Evolutionary conservation across 2,888 invertebrate species (phyloP), one percentile per base, ranked within the genome.

Genomic region (Adineta ricciae): DNA sequence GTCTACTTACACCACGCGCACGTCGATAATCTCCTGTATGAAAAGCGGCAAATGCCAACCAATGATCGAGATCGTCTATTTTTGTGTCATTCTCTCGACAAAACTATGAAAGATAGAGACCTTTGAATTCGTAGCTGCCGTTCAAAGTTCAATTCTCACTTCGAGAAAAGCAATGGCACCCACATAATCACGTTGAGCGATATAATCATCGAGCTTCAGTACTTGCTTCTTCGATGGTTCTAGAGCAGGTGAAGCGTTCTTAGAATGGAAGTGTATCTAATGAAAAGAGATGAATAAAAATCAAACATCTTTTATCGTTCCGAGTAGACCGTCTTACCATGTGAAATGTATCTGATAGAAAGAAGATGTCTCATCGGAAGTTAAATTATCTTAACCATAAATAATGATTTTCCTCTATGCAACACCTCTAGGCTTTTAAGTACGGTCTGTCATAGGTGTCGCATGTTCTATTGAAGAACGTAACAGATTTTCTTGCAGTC

Each of bases 41-140:
- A 91, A 97, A 99, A 88, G 94, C 94, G 90, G 97, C 96, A 91
- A 96, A 97, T 0, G 95, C 97, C 86, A 95, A 93, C 97, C 98
- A 98, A 87, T 94, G 92, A 84, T 94, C 94, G 21, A 64, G 83
- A 72, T 73, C 36, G 21, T 64, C 56, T 7, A 85, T 24, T 16
- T n/a, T 83, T 83, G 83, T 64, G 11, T 72, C 83, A 38, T 83
- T 83, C 36, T 83, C 64, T 16, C 83, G 83, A 56, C 83, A 50
- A 85, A 85, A 85, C 83, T 82, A 46, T 41, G 14, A 49, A 46
- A n/a, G 3, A 21, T 14, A 8, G 27, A 82, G 9, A 32, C 14
- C 7, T 9, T 21, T 82, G 24, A 9, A 82, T 41, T 8, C 5
- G 14, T 9, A 8, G 14, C 5, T 46, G 27, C 73, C 7, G 21